Conservation (phyloP, 1,140 invertebrate genomes). For the Cydia strobilella region DNA sequence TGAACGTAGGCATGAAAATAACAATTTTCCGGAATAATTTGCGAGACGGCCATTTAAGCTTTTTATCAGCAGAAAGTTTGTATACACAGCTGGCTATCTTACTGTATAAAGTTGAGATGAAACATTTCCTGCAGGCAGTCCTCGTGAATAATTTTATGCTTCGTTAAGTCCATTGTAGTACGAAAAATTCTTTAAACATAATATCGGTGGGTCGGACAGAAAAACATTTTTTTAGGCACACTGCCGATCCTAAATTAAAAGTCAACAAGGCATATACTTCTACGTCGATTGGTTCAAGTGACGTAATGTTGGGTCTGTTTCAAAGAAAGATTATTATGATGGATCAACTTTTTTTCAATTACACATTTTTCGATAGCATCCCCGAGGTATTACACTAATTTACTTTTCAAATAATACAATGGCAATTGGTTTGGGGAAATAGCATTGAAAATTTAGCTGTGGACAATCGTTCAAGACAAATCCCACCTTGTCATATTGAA, state of each 20-base stretch:
- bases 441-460: not conserved
- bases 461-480: not conserved
- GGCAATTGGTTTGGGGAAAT: constrained; percentile 19
- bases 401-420: constrained; percentile 34
- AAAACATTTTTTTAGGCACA: constrained; percentile 49
- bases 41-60: constrained; percentile 67
- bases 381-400: not conserved
- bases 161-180: constrained; percentile 65
- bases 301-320: constrained; percentile 32
- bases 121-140: constrained; percentile 62
- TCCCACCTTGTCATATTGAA: not conserved
- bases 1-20: constrained; percentile 63
- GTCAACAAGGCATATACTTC: constrained; percentile 44
- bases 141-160: constrained; percentile 72
- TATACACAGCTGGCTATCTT: constrained; percentile 71
- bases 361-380: not conserved
- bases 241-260: constrained; percentile 50
- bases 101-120: constrained; percentile 57
- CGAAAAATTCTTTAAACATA: constrained; percentile 54
- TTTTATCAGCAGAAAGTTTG: constrained; percentile 72
- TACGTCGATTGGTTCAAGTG: constrained; percentile 28
- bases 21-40: constrained; percentile 74
- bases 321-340: constrained; percentile 45
- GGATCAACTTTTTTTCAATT: constrained; percentile 40
- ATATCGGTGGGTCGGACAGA: constrained; percentile 45